Evolutionary conservation across 2,113 vertebrate genomes (phyloP).

Genomic region (Glaucomys volans): DNA sequence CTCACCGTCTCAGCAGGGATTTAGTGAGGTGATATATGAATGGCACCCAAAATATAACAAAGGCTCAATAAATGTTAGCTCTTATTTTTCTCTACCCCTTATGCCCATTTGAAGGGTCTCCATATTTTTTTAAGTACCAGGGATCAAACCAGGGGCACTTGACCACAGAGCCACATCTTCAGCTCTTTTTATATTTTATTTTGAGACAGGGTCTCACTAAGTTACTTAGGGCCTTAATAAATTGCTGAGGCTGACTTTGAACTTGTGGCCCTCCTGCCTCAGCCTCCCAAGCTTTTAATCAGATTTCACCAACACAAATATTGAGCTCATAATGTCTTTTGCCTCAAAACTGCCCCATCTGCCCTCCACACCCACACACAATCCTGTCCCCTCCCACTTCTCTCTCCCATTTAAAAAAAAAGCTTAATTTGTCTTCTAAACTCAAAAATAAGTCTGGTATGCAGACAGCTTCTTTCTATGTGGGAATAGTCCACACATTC

Average conservation of each 20-base stretch:
- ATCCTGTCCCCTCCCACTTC: neutral
- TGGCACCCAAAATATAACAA: neutral
- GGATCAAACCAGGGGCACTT: no score
- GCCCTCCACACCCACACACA: neutral
- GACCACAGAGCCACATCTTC: no score
- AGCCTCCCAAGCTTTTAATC: neutral
- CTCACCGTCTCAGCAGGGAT: neutral
- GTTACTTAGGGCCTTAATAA: no score
- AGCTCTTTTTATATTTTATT: no score
- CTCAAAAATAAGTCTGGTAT: neutral
- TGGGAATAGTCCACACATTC: neutral
- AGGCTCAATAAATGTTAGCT: neutral
- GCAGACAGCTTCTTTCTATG: neutral
- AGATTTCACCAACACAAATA: constrained; percentile 5
- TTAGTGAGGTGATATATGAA: neutral
- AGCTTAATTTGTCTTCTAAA: neutral
- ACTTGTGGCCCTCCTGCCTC: no score
- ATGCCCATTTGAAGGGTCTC: neutral
- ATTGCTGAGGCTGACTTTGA: no score
- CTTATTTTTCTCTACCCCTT: neutral
- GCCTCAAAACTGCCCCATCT: neutral
- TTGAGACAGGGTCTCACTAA: no score
- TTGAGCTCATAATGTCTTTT: neutral
- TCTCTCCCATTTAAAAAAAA: neutral
- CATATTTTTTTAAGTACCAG: neutral